A percentile compares a stretch with the other conserved stretches of the same genome.
phyloP scores from a whole-genome alignment of 2,888 invertebrate genomes.

The Cryptus armator region DNA sequence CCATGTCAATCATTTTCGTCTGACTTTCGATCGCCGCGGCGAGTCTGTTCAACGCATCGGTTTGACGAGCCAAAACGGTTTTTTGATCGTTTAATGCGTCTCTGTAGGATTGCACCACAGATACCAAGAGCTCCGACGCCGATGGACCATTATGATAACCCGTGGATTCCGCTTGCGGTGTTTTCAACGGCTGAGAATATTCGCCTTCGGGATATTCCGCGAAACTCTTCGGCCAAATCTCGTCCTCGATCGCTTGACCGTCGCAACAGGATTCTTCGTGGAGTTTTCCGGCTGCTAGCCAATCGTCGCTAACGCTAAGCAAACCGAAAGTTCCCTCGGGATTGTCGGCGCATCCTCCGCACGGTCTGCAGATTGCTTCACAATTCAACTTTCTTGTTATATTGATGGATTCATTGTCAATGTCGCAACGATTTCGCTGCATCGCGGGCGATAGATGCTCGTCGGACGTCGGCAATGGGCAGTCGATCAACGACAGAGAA shows the following conservation, averaged over 20 bases:
- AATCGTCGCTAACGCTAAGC: slow-evolving; percentile 5
- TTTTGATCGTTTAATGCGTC: slow-evolving; percentile 59
- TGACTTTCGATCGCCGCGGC: slow-evolving; percentile 59
- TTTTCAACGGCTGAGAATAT: neutral
- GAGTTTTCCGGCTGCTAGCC: slow-evolving; percentile 22
- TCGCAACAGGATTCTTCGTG: neutral
- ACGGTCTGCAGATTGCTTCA: neutral
- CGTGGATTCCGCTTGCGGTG: slow-evolving; percentile 14
- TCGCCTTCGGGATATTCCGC: slow-evolving; percentile 4
- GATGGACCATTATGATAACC: slow-evolving; percentile 27
- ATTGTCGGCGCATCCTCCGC: neutral
- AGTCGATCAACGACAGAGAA: neutral
- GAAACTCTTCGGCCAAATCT: neutral
- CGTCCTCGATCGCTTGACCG: neutral
- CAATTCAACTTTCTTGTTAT: neutral
- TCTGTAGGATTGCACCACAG: slow-evolving; percentile 51
- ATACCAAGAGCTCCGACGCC: slow-evolving; percentile 39
- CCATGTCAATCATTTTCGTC: slow-evolving; percentile 52
- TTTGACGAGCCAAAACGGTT: slow-evolving; percentile 38
- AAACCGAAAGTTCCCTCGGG: neutral
- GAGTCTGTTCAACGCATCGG: slow-evolving; percentile 58
- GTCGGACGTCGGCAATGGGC: neutral
- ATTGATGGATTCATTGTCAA: neutral
- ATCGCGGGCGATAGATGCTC: neutral
- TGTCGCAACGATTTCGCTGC: neutral